Base-by-base conservation (phyloP, 23 tunicate genomes). In the Halocynthia roretzi region DNA sequence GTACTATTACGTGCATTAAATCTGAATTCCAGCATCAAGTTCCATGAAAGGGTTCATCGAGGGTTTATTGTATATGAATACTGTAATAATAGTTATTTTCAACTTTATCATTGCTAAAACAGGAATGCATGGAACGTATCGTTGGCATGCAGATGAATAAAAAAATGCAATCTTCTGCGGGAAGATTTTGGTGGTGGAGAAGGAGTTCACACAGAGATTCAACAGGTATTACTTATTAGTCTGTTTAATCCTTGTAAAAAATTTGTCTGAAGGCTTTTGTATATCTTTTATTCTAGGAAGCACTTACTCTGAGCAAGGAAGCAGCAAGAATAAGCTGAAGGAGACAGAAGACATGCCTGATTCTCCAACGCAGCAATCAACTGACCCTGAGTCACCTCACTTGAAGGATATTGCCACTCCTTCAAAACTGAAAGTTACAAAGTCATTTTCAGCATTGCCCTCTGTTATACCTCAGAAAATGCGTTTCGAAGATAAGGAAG, bases 151-250 rank as follows among this genome's bases (percentile, higher is more conserved):
- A 74, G 6, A 54, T 74, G 56, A 74, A 64, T 48, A 74, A 74
- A 18, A 74, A 18, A 54, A 44, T 54, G 9, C 78, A 48, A 52
- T 53, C 78, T 8, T 74, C 78, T 49, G 14, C 60, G 10, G 55
- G 60, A 54, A 53, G 78, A 54, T 54, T 74, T 14, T 74, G 78
- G 78, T 54, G 55, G n/a, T 74, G 78, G 78, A 74, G 78, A 74
- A 54, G 78, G 20, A 10, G 64, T 8, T 74, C 78, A 10, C 78
- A 74, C 17, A 74, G 23, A 53, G 78, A 74, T 18, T 74, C 78
- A 1, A 53, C n/a, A 53, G 56, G 78, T 74, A 74, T 65, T 40
- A 40, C 5, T 0, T 0, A 14, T 21, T 14, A 12, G 11, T 5
- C 2, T 67, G 5, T 5, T n/a, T 4, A 21, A 48, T 12, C 12